These are phyloP conservation scores for Drosophila testacea DNA, from an alignment of 2,888 invertebrate genomes.

Conservation along the genomic window DNA sequence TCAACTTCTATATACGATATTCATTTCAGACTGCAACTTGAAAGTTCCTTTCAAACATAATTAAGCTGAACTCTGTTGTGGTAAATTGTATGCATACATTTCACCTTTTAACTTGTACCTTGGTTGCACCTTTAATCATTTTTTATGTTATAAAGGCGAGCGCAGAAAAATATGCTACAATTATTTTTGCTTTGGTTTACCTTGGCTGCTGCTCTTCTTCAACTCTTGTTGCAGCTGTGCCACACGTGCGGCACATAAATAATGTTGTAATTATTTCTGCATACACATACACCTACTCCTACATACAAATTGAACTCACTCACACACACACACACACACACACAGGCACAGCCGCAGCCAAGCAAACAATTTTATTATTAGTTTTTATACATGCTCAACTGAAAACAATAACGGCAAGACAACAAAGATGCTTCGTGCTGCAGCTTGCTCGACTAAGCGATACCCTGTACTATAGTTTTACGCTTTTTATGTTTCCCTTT, in stretches of 20 bases:
- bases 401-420: slow-evolving; percentile 28
- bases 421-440: not conserved
- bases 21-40: not conserved
- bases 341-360: slow-evolving; percentile 21
- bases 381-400: slow-evolving; percentile 47
- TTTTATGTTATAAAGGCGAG: slow-evolving; percentile 36
- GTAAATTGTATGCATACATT: slow-evolving; percentile 31
- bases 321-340: slow-evolving; percentile 50
- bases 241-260: slow-evolving; percentile 75
- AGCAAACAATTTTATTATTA: slow-evolving; percentile 77
- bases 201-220: slow-evolving; percentile 10
- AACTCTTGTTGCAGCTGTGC: slow-evolving; percentile 8
- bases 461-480: not conserved
- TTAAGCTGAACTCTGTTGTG: not conserved
- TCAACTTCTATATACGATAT: not conserved
- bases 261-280: slow-evolving; percentile 75
- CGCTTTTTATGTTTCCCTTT: too few species aligned
- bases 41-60: too few species aligned
- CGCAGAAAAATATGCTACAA: slow-evolving; percentile 59
- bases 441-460: not conserved
- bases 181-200: slow-evolving; percentile 23
- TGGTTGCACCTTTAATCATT: slow-evolving; percentile 56
- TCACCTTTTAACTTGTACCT: not conserved
- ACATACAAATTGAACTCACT: slow-evolving; percentile 34
- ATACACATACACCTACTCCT: slow-evolving; percentile 29